Percentiles rank a stretch among this genome's conserved stretches.
These are phyloP conservation scores for Malacosoma neustria DNA, from an alignment of 2,888 invertebrate species.

Conservation along the genomic window DNA sequence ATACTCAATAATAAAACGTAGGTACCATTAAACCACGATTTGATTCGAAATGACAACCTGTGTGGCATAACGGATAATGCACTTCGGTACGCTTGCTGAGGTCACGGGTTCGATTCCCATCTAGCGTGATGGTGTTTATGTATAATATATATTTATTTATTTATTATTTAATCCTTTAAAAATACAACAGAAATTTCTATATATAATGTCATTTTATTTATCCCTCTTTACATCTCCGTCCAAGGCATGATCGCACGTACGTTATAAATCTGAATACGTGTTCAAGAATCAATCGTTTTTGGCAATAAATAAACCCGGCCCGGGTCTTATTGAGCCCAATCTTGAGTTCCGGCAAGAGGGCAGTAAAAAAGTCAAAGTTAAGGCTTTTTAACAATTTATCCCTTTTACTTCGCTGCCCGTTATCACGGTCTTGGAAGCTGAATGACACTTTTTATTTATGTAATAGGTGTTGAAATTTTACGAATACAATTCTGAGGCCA, in stretches of 20 bases:
- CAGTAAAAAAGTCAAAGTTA: slow-evolving; percentile 20
- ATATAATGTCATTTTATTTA: background rate
- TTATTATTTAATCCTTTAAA: no score
- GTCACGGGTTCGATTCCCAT: no score
- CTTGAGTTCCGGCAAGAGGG: slow-evolving; percentile 8
- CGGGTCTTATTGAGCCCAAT: background rate
- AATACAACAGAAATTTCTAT: no score
- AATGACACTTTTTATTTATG: background rate
- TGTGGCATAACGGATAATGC: no score
- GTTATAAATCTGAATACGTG: background rate
- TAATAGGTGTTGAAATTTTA: background rate
- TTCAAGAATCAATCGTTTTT: slow-evolving; percentile 16
- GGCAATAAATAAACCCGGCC: slow-evolving; percentile 19
- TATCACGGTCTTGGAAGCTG: background rate
- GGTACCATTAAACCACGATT: no score
- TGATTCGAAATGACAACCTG: no score
- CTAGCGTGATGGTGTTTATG: no score
- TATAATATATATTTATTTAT: no score
- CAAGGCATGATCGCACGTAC: background rate
- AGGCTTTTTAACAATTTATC: slow-evolving; percentile 27
- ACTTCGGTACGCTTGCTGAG: no score
- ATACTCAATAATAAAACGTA: no score
- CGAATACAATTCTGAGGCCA: background rate
- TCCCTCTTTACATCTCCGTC: background rate
- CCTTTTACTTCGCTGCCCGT: slow-evolving; percentile 16